Conservation (phyloP, 2,797 vertebrate species). For the Sebastes nivosus region DNA sequence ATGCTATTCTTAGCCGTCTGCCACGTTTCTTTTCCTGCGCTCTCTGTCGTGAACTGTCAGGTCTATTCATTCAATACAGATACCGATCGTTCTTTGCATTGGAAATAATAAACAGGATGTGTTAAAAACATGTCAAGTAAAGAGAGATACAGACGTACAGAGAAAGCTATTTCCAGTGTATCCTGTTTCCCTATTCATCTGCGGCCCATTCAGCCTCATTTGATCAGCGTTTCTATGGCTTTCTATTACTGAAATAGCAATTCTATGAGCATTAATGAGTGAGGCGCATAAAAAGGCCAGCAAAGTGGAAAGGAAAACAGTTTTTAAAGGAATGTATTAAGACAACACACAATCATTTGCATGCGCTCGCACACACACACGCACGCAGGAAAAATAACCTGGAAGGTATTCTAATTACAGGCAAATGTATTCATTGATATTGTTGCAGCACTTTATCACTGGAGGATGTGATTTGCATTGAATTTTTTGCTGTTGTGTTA, state of each 20-base stretch:
- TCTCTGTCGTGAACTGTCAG: slow-evolving; percentile 25
- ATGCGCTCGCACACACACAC: background rate
- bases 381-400: slow-evolving; percentile 26
- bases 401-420: slow-evolving; percentile 74
- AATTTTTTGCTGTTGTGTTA: slow-evolving; percentile 72
- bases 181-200: slow-evolving; percentile 39
- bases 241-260: slow-evolving; percentile 66
- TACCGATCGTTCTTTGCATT: slow-evolving; percentile 24
- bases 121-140: slow-evolving; percentile 35
- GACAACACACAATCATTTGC: slow-evolving; percentile 5
- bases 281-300: slow-evolving; percentile 59
- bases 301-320: slow-evolving; percentile 42
- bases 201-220: slow-evolving; percentile 57
- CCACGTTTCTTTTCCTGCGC: slow-evolving; percentile 1
- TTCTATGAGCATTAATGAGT: slow-evolving; percentile 72
- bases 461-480: slow-evolving; percentile 79
- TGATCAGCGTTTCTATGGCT: slow-evolving; percentile 60
- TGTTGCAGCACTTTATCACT: slow-evolving; percentile 73
- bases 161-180: slow-evolving; percentile 34
- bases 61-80: slow-evolving; percentile 31
- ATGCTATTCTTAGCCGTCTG: slow-evolving; percentile 31
- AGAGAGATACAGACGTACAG: background rate
- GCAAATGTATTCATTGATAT: slow-evolving; percentile 78
- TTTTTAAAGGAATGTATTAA: slow-evolving; percentile 55
- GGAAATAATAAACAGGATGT: slow-evolving; percentile 46